Conservation (phyloP, 2,797 vertebrate species). For the Megalops cyprinoides region DNA sequence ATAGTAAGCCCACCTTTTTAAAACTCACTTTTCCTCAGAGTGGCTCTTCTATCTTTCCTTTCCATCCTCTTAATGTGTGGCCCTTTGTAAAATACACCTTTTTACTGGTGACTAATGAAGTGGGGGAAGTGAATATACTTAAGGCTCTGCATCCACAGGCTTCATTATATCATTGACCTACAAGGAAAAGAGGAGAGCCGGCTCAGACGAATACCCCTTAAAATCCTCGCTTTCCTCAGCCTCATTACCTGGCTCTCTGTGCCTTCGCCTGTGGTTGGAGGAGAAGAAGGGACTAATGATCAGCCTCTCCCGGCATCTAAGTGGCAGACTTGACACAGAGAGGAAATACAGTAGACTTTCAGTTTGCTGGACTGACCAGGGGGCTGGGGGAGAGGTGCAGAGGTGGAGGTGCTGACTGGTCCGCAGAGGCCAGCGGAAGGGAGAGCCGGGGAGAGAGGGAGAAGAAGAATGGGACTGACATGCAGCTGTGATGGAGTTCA, state of each 20-base stretch:
- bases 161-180: slow-evolving; percentile 16
- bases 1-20: not conserved
- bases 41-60: not conserved
- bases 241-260: slow-evolving; percentile 6
- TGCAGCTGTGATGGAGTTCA: not conserved
- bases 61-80: not conserved
- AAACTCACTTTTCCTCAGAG: not conserved
- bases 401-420: not conserved
- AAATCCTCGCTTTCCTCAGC: not conserved
- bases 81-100: slow-evolving; percentile 7
- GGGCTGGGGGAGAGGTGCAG: not conserved
- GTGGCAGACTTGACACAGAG: not conserved
- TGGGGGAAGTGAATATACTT: not conserved
- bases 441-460: not conserved
- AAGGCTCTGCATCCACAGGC: not conserved
- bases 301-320: not conserved
- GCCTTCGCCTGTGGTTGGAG: not conserved
- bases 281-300: not conserved
- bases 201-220: not conserved
- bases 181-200: not conserved
- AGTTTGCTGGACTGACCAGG: not conserved
- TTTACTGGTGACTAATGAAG: slow-evolving; percentile 5
- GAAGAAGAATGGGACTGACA: not conserved
- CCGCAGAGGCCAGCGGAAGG: not conserved
- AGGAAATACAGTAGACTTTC: not conserved